These are phyloP conservation scores for Oryzias dopingdopingensis DNA, from an alignment of 2,797 vertebrate species.

Conservation along the genomic window DNA sequence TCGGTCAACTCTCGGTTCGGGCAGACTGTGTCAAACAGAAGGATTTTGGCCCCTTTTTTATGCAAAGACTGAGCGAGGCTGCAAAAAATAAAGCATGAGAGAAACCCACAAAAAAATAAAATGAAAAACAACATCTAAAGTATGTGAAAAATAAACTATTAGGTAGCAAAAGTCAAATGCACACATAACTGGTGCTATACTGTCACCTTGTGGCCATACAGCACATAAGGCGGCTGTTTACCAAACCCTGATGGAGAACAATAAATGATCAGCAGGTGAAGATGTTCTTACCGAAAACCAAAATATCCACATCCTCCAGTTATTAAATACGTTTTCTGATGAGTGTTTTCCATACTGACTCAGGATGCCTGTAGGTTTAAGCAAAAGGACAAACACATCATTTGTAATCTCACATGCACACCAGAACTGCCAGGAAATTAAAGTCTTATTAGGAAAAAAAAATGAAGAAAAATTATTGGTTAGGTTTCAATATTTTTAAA, in stretches of 20 bases:
- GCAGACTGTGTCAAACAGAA: slow-evolving; percentile 84
- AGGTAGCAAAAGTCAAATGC: background rate
- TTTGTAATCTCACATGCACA: background rate
- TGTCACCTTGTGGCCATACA: slow-evolving; percentile 34
- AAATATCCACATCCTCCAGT: slow-evolving; percentile 95
- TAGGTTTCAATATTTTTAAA: no score
- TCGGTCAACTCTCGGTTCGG: slow-evolving; percentile 75
- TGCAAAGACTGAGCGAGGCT: slow-evolving; percentile 86
- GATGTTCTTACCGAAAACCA: slow-evolving; percentile 84
- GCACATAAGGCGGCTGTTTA: background rate
- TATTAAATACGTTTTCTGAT: slow-evolving; percentile 74
- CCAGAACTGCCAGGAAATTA: background rate
- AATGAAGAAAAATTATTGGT: no score
- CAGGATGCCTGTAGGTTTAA: slow-evolving; percentile 22
- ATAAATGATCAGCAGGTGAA: background rate
- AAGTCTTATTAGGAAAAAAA: background rate
- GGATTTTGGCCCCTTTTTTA: slow-evolving; percentile 74
- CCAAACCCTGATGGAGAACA: background rate
- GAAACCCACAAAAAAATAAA: background rate
- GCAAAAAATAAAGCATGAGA: slow-evolving; percentile 18
- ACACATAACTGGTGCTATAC: background rate
- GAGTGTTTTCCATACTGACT: slow-evolving; percentile 51
- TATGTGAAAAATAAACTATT: no score
- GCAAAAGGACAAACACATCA: background rate
- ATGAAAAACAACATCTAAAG: background rate